Conservation (phyloP, 1,140 invertebrate species). For the Tetragonula clypearis region DNA sequence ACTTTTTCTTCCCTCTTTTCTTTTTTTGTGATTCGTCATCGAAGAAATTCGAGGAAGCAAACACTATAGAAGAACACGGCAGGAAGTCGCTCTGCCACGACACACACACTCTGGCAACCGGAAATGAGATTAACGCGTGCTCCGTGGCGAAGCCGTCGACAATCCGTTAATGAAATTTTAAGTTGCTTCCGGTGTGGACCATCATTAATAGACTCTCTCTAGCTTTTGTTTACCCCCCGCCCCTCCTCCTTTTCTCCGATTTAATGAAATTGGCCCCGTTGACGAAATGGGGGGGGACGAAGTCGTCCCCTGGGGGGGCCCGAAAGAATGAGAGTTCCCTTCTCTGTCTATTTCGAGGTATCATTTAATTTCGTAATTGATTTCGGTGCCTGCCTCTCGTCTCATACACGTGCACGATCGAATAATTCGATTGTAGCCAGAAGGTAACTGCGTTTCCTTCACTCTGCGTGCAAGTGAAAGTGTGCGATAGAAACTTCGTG, state of each 20-base stretch:
- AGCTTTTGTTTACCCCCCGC: no score
- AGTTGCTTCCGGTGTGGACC: neutral
- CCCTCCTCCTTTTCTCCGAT: constrained; percentile 3
- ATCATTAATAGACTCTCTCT: constrained; percentile 7
- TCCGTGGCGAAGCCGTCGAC: neutral
- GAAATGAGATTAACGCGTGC: constrained; percentile 37
- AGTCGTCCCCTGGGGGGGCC: neutral
- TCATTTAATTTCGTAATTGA: neutral
- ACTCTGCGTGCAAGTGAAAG: no score
- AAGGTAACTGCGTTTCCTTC: no score
- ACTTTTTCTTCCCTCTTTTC: no score
- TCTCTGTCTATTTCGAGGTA: no score
- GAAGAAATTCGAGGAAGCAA: no score
- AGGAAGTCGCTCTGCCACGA: constrained; percentile 16
- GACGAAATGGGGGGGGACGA: neutral
- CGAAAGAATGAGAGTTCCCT: neutral
- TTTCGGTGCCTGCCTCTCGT: no score
- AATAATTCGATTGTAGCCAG: no score
- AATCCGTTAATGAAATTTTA: constrained; percentile 49
- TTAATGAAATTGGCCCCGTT: constrained; percentile 15
- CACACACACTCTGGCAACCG: constrained; percentile 3
- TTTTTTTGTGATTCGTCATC: no score
- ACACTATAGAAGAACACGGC: neutral
- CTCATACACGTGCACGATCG: no score
- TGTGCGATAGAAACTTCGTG: no score